Evolutionary conservation across 2,888 invertebrate genomes (phyloP), one percentile per base, ranked within the genome.

Genomic region (Sphaerophoria rueppellii): DNA sequence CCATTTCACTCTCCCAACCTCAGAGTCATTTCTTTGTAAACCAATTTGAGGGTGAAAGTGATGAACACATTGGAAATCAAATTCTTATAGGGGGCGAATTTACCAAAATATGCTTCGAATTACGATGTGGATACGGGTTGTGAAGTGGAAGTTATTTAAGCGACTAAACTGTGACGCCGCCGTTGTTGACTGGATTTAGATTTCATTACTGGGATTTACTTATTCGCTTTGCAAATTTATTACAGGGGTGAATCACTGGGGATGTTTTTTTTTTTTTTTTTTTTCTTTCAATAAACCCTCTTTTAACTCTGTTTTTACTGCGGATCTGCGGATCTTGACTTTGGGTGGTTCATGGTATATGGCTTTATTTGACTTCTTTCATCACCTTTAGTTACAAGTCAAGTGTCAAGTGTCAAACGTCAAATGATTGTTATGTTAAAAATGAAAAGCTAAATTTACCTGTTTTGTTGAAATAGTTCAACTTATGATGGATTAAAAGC

Each of bases 111-210:
- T 85, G 85, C 85, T 85, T 73, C 81, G 54, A 54, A 85, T 85
- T 81, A 81, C 81, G 81, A 75, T 76, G 60, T 58, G 24, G 55
- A 77, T 48, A 32, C 50, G 50, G 35, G 60, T 54, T 63, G 65
- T 77, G 77, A 74, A 82, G 82, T 74, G 82, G 86, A 86, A 86
- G 86, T 86, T 86, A 78, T 86, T 86, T 86, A 78, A 86, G 81
- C 85, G 85, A 65, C 81, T 85, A 80, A 85, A 80, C 80, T 76
- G 80, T 80, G 55, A 80, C 76, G 76, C 76, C 80, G 55, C 69
- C 73, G 70, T 70, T 73, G 69, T 60, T 70, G 50, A 85, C 80
- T 80, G 80, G 85, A 85, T 85, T 81, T 80, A 83, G 71, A 83
- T 83, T 83, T 83, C 83, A 83, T 83, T 83, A 83, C 73, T 76